Evolutionary conservation across 2,888 invertebrate genomes (phyloP), one percentile per base, ranked within the genome.

Genomic region (Marronus borbonicus): DNA sequence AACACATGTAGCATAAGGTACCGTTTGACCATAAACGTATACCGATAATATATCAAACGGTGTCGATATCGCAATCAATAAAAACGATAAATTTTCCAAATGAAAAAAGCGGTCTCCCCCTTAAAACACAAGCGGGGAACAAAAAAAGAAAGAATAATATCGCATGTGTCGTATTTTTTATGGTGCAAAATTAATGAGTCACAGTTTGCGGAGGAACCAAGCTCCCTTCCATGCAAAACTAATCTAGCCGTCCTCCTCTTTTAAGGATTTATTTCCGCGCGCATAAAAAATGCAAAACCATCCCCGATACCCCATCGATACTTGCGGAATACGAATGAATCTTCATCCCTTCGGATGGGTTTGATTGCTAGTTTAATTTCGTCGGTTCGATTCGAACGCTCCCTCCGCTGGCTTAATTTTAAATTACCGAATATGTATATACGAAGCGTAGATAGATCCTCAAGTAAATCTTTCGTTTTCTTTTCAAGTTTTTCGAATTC

Each of bases 231-330:
- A 64, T 64, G 75, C 75, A 50, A 68, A 68, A 49, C 68, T 68
- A 68, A 68, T 68, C 20, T 20, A 17, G 2, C 55, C 55, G 8
- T 72, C 58, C 58, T 72, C 70, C 55, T 55, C 39, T 24, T 28
- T 28, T n/a, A 20, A 49, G 80, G 81, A 83, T 82, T 83, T 83
- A 83, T 83, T 81, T 83, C 83, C 78, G 77, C 80, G 79, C 82
- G 78, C 80, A 81, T 82, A 82, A 82, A 82, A 82, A 83, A 81
- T 82, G 72, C 72, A 72, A 81, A 79, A 78, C 8, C 44, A 79
- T 80, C 80, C 78, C 79, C 78, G 77, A 80, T 81, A 79, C 79
- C 76, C 80, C 78, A 77, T 80, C 79, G 80, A 80, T 81, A 76
- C 75, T 65, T 58, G 31, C 31, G 5, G 66, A 66, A 31, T 66